phyloP scores from a whole-genome alignment of 2,113 vertebrate genomes.

The Nematolebias whitei region DNA sequence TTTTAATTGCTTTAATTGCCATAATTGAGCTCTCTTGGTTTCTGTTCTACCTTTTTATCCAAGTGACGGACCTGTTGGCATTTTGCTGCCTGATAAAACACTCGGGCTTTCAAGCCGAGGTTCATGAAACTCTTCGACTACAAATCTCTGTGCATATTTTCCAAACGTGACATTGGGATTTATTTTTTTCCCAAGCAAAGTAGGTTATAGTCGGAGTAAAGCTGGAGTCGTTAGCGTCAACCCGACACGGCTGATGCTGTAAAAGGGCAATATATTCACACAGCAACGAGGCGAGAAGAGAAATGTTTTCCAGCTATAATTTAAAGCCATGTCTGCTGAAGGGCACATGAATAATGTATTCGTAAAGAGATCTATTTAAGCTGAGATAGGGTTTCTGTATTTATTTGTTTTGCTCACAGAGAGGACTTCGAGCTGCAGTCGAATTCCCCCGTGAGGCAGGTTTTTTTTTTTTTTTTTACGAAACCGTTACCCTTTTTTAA shows the following conservation, averaged over 20 bases:
- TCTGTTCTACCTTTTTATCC: slow-evolving; percentile 34
- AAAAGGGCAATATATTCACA: slow-evolving; percentile 39
- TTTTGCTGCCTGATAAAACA: slow-evolving; percentile 18
- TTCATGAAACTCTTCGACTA: neutral
- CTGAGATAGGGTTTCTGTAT: slow-evolving; percentile 30
- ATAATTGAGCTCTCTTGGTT: too few relatives aligned
- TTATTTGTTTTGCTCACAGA: slow-evolving; percentile 33
- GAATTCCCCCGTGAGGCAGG: slow-evolving; percentile 39
- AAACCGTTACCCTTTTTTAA: slow-evolving; percentile 15
- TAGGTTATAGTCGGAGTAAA: slow-evolving; percentile 29
- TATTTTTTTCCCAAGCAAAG: slow-evolving; percentile 18
- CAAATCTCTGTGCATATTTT: slow-evolving; percentile 23
- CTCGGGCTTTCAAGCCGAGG: slow-evolving; percentile 15
- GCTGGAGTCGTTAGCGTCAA: slow-evolving; percentile 39
- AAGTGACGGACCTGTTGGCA: slow-evolving; percentile 15
- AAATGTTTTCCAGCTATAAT: slow-evolving; percentile 30
- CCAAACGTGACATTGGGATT: slow-evolving; percentile 30
- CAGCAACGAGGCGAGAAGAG: slow-evolving; percentile 13
- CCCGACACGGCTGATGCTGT: slow-evolving; percentile 12
- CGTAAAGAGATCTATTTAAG: slow-evolving; percentile 50
- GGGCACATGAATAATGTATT: slow-evolving; percentile 58
- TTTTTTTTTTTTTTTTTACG: neutral
- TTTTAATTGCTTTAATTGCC: neutral
- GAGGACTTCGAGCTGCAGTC: slow-evolving; percentile 18
- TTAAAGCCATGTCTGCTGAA: slow-evolving; percentile 35